Base-by-base conservation (phyloP, 2,888 invertebrate genomes). In the Ischnura elegans region DNA sequence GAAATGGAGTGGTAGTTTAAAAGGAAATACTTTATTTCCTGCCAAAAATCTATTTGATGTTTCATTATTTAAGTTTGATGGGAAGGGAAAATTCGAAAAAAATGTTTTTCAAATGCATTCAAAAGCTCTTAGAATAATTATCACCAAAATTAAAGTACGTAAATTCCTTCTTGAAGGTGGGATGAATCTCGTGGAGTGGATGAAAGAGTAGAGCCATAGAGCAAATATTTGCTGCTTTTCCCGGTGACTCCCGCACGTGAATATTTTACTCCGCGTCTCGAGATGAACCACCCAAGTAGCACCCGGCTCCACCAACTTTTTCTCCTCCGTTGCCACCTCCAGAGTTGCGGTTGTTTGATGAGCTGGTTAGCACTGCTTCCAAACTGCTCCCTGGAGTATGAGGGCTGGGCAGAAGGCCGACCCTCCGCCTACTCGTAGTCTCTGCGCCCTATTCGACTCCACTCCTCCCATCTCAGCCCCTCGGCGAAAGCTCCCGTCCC, bases 311-410 rank as follows among this genome's bases (percentile, higher is more conserved):
- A 3, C 76, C 25, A 36, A 76, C 21, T 13, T 36, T 76, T 76
- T 76, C 29, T 36, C 36, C 36, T 2, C 76, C 76, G 36, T 36
- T 5, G 76, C 76, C 76, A 76, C 76, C 76, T 66, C 29, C 66
- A n/a, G 6, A 66, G 66, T 29, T 76, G 76, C 36, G 76, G 76
- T 76, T 76, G 76, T 76, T 76, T 76, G 76, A 76, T 36, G 76
- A 76, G 76, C 76, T 76, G 76, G 76, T 76, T 76, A 76, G 76
- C n/a, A 36, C 36, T 36, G 29, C 13, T 36, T 2, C 66, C 2
- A 10, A 29, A 10, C 76, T 76, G 29, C 2, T 36, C 1, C 36
- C 36, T 16, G 76, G 76, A 76, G 76, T 76, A 29, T 61, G 61
- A 61, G 61, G 61, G 25, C 61, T 25, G n/a, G n/a, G 61, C 19